phyloP scores from a whole-genome alignment of 2,113 vertebrate species.

The Apteryx mantelli region DNA sequence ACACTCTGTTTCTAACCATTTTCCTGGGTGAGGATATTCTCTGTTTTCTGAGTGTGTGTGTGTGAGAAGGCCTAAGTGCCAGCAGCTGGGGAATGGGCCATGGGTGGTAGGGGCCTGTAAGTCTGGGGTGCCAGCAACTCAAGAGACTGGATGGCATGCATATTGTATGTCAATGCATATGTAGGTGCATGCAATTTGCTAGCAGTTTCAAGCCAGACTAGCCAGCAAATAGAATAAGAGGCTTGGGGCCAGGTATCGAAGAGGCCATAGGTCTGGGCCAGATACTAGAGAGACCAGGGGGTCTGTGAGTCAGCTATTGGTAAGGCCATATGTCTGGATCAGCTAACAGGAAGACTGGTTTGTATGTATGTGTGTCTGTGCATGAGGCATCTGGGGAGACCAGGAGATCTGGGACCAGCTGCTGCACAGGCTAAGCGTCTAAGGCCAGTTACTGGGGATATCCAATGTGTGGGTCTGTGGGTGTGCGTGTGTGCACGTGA shows the following conservation, averaged over 20 bases:
- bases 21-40: not conserved
- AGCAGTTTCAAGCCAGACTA: not conserved
- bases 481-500: not conserved
- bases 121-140: not conserved
- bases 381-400: not conserved
- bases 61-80: not conserved
- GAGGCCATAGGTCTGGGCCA: not conserved
- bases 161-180: no score
- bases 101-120: not conserved
- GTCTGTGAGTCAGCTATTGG: not conserved
- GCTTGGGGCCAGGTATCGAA: not conserved
- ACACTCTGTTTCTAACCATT: no score
- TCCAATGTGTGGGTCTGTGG: not conserved
- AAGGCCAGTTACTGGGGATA: not conserved
- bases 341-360: not conserved
- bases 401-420: no score
- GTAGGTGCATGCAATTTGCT: not conserved
- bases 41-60: not conserved
- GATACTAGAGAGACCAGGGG: not conserved
- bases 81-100: not conserved
- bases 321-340: not conserved
- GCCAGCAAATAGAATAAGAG: not conserved
- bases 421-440: no score
- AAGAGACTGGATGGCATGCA: not conserved
- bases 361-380: no score